Percentiles rank a stretch among this genome's conserved stretches.
phyloP scores from a whole-genome alignment of 2,888 invertebrate genomes.

The Colostygia pectinataria region DNA sequence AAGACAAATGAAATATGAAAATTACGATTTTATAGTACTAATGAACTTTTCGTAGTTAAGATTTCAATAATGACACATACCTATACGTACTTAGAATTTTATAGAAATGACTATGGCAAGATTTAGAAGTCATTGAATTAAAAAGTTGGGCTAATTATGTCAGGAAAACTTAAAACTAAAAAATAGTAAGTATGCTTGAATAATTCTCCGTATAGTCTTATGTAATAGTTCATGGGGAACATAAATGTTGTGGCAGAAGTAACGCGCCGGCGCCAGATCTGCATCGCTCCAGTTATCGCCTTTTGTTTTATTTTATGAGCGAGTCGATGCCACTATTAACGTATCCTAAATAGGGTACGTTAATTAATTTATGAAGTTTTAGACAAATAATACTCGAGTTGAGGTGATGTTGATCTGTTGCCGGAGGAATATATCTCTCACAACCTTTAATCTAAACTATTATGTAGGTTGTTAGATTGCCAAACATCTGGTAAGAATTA shows the following conservation, averaged over 20 bases:
- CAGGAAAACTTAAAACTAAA: conserved; percentile 39
- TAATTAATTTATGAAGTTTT: too few relatives aligned
- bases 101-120: conserved; percentile 18
- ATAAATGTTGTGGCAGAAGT: too few relatives aligned
- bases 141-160: conserved; percentile 25
- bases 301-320: too few relatives aligned
- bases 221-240: too few relatives aligned
- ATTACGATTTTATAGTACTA: conserved; percentile 31
- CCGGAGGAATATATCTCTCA: too few relatives aligned
- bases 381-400: too few relatives aligned
- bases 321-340: too few relatives aligned
- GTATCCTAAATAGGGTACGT: too few relatives aligned
- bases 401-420: too few relatives aligned
- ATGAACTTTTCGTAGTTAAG: conserved; percentile 14
- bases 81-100: conserved; percentile 6
- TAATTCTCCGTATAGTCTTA: conserved; percentile 47
- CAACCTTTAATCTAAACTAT: background rate
- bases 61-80: conserved; percentile 20
- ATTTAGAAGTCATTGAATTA: conserved; percentile 4
- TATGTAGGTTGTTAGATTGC: background rate
- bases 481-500: conserved; percentile 39
- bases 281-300: too few relatives aligned
- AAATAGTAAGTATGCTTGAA: conserved; percentile 48
- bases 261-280: too few relatives aligned
- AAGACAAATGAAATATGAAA: conserved; percentile 56